These are phyloP conservation scores for Hystrix cristata DNA, from an alignment of 2,113 vertebrate species.

Conservation along the genomic window DNA sequence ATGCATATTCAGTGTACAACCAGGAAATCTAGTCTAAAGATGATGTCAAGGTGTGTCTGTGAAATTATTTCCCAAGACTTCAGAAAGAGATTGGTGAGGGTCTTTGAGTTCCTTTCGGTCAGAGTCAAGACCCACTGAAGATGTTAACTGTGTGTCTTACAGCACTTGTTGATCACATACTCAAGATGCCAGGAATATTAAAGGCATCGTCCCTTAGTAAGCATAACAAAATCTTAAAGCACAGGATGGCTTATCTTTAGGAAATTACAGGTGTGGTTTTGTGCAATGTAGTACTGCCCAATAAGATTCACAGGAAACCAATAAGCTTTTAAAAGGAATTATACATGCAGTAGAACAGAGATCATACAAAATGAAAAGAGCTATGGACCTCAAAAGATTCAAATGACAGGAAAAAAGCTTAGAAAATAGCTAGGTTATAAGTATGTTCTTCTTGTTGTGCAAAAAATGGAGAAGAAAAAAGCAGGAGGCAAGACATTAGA, in stretches of 20 bases:
- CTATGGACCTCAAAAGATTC: neutral
- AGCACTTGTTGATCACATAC: neutral
- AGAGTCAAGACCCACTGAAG: neutral
- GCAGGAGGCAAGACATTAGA: neutral
- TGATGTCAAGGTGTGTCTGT: neutral
- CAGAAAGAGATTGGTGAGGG: neutral
- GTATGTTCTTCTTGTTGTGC: neutral
- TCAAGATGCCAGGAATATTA: neutral
- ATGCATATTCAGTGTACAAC: accelerated
- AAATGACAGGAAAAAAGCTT: neutral
- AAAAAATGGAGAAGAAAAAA: neutral
- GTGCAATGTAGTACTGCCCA: neutral
- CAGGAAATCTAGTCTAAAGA: neutral
- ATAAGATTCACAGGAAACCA: neutral
- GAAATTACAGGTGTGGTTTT: neutral
- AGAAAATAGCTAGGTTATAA: neutral
- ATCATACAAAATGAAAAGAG: slow-evolving; percentile 9
- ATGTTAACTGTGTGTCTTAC: neutral
- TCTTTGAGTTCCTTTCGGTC: neutral
- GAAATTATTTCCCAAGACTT: neutral
- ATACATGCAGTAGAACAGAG: neutral
- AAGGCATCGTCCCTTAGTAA: neutral
- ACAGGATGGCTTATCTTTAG: neutral
- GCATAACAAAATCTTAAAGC: neutral
- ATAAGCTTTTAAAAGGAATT: neutral